Conservation (phyloP, 2,888 invertebrate species). For the Horisme vitalbata region DNA sequence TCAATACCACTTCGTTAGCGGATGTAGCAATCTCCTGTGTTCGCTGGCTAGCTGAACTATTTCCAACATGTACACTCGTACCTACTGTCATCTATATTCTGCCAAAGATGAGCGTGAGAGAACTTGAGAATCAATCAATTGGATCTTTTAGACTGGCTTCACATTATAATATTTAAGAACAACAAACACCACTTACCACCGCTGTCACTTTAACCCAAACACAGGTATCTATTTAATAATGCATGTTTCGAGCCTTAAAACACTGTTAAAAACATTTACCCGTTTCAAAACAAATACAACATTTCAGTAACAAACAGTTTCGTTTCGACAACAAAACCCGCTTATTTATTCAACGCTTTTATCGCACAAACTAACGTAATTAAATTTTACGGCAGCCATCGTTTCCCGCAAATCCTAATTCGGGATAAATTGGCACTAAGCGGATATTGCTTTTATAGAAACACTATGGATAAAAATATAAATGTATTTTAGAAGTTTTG, state of each 20-base stretch:
- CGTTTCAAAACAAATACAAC: slow-evolving; percentile 2
- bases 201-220: no score
- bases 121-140: no score
- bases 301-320: slow-evolving; percentile 3
- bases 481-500: no score
- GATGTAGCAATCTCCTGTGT: slow-evolving; percentile 6
- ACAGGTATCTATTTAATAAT: no score
- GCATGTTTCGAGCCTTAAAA: no score
- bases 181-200: no score
- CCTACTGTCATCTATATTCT: no score
- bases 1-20: slow-evolving; percentile 1
- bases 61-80: no score
- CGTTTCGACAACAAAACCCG: slow-evolving; percentile 5
- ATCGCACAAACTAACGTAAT: slow-evolving; percentile 17
- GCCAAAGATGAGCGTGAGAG: no score
- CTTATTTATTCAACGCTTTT: slow-evolving; percentile 19
- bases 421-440: neutral
- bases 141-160: no score
- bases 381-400: slow-evolving; percentile 9
- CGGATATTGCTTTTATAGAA: neutral
- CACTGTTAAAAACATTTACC: neutral
- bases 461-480: no score
- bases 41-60: neutral
- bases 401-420: slow-evolving; percentile 3
- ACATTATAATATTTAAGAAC: no score